Conservation (phyloP, 1,140 invertebrate species). For the Agraylea sexmaculata region DNA sequence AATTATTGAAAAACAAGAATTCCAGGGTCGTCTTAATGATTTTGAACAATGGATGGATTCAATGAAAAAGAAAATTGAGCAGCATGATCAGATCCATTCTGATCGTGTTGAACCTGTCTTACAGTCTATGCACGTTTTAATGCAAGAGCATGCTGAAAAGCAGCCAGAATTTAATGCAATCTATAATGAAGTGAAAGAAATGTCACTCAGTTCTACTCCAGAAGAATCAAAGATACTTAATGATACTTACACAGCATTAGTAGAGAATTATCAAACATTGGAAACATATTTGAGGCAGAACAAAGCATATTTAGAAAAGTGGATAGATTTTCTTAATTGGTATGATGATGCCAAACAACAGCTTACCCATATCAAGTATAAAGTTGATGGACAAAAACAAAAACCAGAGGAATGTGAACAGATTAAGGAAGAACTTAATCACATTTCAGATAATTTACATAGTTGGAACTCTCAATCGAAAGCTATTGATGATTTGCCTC, state of each 20-base stretch:
- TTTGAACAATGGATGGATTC: constrained; percentile 78
- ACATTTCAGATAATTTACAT: constrained; percentile 49
- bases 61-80: constrained; percentile 58
- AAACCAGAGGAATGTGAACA: constrained; percentile 50
- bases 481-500: constrained; percentile 53
- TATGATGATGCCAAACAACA: constrained; percentile 69
- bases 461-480: constrained; percentile 57
- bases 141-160: constrained; percentile 73
- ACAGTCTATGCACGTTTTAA: constrained; percentile 63
- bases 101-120: constrained; percentile 67
- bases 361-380: constrained; percentile 66
- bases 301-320: constrained; percentile 65
- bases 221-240: constrained; percentile 61
- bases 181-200: constrained; percentile 69
- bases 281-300: constrained; percentile 64
- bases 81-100: constrained; percentile 66
- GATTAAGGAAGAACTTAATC: constrained; percentile 54
- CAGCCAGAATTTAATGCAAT: constrained; percentile 60
- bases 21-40: constrained; percentile 65
- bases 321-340: constrained; percentile 72
- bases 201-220: constrained; percentile 53
- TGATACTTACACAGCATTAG: constrained; percentile 59
- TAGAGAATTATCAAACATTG: constrained; percentile 63
- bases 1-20: constrained; percentile 69
- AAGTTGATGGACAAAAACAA: constrained; percentile 60